Evolutionary conservation across 2,888 invertebrate genomes (phyloP).

Genomic region (Euplagia quadripunctaria): DNA sequence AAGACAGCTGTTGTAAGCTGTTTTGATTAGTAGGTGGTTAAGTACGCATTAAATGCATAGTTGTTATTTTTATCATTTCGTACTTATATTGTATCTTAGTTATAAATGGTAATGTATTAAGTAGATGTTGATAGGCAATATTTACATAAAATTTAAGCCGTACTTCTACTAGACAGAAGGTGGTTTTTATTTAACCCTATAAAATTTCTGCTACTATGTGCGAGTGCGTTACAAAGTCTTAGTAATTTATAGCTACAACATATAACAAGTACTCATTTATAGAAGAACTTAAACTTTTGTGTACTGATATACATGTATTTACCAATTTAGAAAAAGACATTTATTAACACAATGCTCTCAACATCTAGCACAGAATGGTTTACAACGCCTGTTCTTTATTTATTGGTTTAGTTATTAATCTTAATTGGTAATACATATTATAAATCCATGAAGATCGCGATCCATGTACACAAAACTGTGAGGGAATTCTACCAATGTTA

Average conservation of each 20-base stretch:
- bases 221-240: background rate
- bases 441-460: background rate
- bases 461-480: background rate
- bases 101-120: background rate
- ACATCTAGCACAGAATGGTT: too few relatives aligned
- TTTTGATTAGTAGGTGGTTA: background rate
- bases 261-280: too few relatives aligned
- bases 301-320: too few relatives aligned
- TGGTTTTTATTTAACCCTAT: background rate
- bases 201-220: background rate
- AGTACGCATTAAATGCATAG: background rate
- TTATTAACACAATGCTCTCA: too few relatives aligned
- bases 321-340: too few relatives aligned
- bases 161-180: background rate
- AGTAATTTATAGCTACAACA: background rate
- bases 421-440: too few relatives aligned
- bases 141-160: background rate
- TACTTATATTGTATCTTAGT: background rate
- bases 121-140: background rate
- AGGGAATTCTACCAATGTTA: background rate
- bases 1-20: slow-evolving; percentile 1
- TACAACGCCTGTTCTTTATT: too few relatives aligned
- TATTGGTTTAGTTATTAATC: too few relatives aligned
- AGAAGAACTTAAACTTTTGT: too few relatives aligned
- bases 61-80: background rate